These are phyloP conservation scores for Poeciliopsis paucimaculata DNA, from an alignment of 2,797 vertebrate species.

Conservation along the genomic window DNA sequence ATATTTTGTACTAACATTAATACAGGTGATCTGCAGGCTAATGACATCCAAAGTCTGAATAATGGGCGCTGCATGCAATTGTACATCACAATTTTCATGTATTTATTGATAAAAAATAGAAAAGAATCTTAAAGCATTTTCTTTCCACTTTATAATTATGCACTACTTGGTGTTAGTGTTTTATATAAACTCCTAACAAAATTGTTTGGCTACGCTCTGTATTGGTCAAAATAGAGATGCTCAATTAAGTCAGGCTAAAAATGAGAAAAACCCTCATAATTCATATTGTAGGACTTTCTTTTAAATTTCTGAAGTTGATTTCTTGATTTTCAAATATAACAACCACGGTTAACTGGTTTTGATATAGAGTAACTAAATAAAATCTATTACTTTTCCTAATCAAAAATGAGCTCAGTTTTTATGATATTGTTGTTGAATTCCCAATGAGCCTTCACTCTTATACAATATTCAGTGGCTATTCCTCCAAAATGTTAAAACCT, in stretches of 20 bases:
- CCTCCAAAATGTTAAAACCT: not conserved
- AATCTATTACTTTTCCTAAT: not conserved
- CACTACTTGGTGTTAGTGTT: not conserved
- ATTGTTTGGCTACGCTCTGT: not conserved
- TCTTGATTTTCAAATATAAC: constrained; percentile 8
- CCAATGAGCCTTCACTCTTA: constrained; percentile 3
- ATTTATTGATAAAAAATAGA: not conserved
- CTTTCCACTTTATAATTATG: not conserved
- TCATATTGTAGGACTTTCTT: not conserved
- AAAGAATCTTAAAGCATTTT: not conserved
- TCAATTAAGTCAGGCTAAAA: constrained; percentile 1
- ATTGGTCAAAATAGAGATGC: constrained; percentile 24
- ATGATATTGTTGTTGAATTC: not conserved
- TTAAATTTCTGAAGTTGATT: not conserved
- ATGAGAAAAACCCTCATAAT: constrained; percentile 1
- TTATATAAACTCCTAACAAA: not conserved
- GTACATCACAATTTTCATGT: not conserved
- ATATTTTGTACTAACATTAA: not conserved
- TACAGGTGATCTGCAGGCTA: not conserved
- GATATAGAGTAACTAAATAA: not conserved
- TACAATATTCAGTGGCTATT: not conserved
- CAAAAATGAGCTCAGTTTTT: constrained; percentile 9
- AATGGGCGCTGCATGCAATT: not conserved
- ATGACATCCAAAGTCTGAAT: not conserved
- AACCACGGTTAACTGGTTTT: not conserved